phyloP scores from a whole-genome alignment of 1,140 invertebrate genomes.

The Diachasmimorpha longicaudata region DNA sequence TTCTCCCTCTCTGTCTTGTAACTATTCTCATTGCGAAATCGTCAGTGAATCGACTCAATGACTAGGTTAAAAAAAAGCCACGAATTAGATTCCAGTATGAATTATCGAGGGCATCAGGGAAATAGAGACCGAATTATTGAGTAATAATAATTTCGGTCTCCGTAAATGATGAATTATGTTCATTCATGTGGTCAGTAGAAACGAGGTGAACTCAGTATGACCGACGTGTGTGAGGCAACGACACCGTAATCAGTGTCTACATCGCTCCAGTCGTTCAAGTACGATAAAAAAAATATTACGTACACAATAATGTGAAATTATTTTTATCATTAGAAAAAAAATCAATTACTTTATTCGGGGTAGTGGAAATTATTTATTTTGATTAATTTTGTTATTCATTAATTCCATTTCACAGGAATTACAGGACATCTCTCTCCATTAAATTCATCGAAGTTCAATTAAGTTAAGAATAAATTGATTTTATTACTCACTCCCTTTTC shows the following conservation, averaged over 20 bases:
- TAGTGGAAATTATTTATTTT: too few species aligned
- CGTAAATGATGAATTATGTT: slow-evolving; percentile 19
- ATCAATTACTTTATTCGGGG: too few species aligned
- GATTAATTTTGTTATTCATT: too few species aligned
- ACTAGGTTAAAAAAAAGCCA: not conserved
- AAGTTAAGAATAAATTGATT: slow-evolving; percentile 1
- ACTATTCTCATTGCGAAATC: not conserved
- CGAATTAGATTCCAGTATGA: not conserved
- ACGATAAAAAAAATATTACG: not conserved
- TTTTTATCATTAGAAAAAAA: not conserved
- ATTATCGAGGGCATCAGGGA: slow-evolving; percentile 7
- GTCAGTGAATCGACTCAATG: not conserved
- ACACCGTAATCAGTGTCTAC: not conserved
- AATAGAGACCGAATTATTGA: slow-evolving; percentile 8
- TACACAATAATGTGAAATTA: not conserved
- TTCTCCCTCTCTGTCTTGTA: not conserved
- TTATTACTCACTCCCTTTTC: slow-evolving; percentile 77
- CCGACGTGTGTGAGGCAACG: not conserved
- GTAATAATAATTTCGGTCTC: slow-evolving; percentile 16
- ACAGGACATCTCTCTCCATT: too few species aligned
- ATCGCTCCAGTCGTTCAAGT: not conserved
- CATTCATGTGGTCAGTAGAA: slow-evolving; percentile 18
- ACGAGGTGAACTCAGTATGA: not conserved
- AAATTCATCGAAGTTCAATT: not conserved
- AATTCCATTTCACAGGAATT: too few species aligned